A percentile compares a stretch with the other conserved stretches of the same genome.
Conservation (phyloP, 2,888 invertebrate genomes). For the Nebria brevicollis region DNA sequence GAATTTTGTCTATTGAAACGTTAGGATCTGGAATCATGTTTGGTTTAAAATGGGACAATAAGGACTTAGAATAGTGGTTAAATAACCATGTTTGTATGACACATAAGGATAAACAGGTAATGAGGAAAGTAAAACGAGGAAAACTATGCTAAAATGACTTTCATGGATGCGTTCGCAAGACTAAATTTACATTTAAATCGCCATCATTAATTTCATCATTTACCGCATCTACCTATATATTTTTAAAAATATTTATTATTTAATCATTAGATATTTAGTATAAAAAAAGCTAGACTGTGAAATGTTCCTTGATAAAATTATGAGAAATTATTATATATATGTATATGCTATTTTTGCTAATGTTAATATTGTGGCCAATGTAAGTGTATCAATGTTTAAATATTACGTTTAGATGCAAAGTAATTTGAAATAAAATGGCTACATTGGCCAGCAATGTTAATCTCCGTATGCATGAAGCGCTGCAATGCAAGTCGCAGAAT, state of each 20-base stretch:
- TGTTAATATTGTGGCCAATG: background rate
- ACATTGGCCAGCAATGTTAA: background rate
- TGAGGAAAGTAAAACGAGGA: background rate
- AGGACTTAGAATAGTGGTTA: background rate
- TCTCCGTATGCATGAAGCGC: too few species aligned
- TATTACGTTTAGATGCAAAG: background rate
- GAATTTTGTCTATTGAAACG: background rate
- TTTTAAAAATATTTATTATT: too few species aligned
- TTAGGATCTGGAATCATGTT: background rate
- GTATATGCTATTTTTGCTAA: too few species aligned
- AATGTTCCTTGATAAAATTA: too few species aligned
- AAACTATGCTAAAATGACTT: conserved; percentile 7
- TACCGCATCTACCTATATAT: too few species aligned
- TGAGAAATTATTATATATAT: too few species aligned
- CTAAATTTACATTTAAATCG: background rate
- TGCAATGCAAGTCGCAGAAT: too few species aligned
- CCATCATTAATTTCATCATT: too few species aligned
- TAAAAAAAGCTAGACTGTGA: too few species aligned
- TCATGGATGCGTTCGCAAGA: background rate
- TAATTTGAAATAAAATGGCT: background rate
- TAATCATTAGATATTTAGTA: too few species aligned
- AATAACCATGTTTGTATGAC: background rate
- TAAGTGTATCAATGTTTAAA: too few species aligned
- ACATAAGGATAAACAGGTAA: background rate
- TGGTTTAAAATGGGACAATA: background rate